Conservation (phyloP, 2,888 invertebrate species). For the Apodemia hepburni region DNA sequence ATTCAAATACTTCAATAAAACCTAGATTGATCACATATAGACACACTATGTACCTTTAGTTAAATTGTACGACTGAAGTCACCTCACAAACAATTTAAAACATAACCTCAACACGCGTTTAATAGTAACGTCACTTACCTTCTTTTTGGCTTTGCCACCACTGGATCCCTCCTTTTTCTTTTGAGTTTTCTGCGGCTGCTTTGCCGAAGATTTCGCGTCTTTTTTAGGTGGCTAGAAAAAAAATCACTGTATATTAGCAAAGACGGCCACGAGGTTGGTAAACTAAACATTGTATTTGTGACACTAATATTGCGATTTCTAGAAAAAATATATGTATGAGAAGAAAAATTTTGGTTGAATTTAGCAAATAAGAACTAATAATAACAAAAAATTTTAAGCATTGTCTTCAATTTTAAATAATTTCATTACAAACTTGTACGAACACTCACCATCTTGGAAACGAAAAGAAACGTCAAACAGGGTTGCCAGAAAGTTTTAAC, state of each 20-base stretch:
- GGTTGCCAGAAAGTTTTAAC: too few relatives aligned
- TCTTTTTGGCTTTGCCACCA: constrained; percentile 97
- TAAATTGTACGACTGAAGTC: not conserved
- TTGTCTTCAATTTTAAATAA: constrained; percentile 12
- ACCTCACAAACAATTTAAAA: constrained; percentile 23
- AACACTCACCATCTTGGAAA: constrained; percentile 74
- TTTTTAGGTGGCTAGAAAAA: constrained; percentile 93
- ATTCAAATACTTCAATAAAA: not conserved
- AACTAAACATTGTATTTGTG: not conserved
- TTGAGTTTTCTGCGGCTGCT: constrained; percentile 95
- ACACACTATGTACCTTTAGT: not conserved
- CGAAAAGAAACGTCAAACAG: constrained; percentile 71
- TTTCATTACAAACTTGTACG: constrained; percentile 19
- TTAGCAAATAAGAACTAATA: not conserved
- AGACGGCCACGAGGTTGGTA: constrained; percentile 64
- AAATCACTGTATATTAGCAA: constrained; percentile 42
- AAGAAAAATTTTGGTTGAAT: not conserved
- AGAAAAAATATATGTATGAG: not conserved
- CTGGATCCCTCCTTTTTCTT: constrained; percentile 98
- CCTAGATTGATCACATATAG: too few relatives aligned
- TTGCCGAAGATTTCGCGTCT: constrained; percentile 93
- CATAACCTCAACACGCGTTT: constrained; percentile 60
- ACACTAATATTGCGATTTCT: not conserved
- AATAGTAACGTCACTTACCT: constrained; percentile 78
- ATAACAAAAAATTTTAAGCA: not conserved